Evolutionary conservation across 1,140 invertebrate genomes (phyloP).

Genomic region (Drosophila repleta): DNA sequence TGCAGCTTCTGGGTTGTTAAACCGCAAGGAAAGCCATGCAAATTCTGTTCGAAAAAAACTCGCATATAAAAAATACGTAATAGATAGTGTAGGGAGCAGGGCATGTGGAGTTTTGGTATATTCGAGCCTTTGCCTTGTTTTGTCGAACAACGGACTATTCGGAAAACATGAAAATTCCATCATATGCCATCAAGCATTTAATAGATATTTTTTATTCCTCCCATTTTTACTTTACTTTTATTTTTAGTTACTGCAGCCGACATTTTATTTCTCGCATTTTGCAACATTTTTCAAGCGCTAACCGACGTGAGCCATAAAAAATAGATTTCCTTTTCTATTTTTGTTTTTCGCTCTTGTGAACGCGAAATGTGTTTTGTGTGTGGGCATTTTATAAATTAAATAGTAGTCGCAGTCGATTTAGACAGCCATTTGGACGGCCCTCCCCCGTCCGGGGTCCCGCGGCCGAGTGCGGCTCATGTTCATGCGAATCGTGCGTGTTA

Average conservation of each 20-base stretch:
- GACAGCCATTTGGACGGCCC: constrained; percentile 20
- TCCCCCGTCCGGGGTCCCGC: too few relatives aligned
- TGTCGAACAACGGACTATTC: constrained; percentile 14
- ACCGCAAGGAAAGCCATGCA: constrained; percentile 26
- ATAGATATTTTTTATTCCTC: constrained; percentile 40
- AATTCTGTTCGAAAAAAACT: constrained; percentile 18
- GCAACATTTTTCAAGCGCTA: constrained; percentile 58
- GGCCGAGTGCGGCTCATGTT: neutral
- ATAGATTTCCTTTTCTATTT: constrained; percentile 24
- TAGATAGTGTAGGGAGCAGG: neutral
- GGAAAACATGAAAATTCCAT: constrained; percentile 73
- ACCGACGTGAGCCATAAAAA: constrained; percentile 45
- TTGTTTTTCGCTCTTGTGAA: constrained; percentile 24
- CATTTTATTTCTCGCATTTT: constrained; percentile 9
- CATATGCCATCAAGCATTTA: constrained; percentile 59
- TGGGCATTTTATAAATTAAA: constrained; percentile 73
- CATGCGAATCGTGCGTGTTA: constrained; percentile 60
- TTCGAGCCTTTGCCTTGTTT: constrained; percentile 3
- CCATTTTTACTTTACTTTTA: constrained; percentile 11
- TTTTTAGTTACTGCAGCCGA: neutral
- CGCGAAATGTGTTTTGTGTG: constrained; percentile 29
- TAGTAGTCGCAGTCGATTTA: constrained; percentile 70
- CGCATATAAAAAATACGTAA: neutral
- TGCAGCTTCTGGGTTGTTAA: constrained; percentile 40
- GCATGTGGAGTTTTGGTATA: neutral